phyloP scores from a whole-genome alignment of 2,113 vertebrate genomes.

The Acrocephalus kingi region DNA sequence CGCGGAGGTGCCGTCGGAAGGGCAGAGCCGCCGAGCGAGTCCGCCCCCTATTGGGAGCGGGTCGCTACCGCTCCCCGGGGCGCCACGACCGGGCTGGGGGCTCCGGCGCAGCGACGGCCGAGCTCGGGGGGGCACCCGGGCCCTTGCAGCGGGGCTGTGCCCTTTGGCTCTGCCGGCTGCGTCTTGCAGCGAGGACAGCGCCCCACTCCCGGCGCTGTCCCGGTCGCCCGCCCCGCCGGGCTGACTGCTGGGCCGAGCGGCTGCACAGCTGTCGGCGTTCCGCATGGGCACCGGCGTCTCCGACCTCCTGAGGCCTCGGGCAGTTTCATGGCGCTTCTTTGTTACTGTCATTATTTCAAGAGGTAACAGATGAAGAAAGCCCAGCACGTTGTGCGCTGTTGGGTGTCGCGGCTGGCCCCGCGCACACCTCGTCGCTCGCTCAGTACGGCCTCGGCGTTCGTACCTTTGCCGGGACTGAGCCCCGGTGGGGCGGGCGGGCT shows the following conservation, averaged over 20 bases:
- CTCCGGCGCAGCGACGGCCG: neutral
- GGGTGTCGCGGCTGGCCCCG: neutral
- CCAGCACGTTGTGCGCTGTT: neutral
- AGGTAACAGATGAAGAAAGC: neutral
- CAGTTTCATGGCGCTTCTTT: neutral
- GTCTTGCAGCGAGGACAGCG: neutral
- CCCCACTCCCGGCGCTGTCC: neutral
- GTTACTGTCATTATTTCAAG: neutral
- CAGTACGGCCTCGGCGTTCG: accelerated
- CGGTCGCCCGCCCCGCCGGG: neutral
- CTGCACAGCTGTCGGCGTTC: neutral
- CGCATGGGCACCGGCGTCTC: neutral
- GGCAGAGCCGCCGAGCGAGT: neutral
- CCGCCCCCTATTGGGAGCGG: conserved; percentile 74
- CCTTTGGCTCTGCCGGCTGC: neutral
- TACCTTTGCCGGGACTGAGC: neutral
- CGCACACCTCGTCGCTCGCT: neutral
- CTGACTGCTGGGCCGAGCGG: neutral
- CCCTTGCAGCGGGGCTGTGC: too few species aligned
- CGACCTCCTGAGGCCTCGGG: neutral
- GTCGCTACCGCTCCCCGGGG: neutral
- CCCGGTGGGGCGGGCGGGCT: neutral
- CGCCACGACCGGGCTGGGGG: neutral
- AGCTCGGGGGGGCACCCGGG: too few species aligned
- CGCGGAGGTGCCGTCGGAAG: neutral